These are phyloP conservation scores for Drosophila emarginata DNA, from an alignment of 2,888 invertebrate genomes.

Conservation along the genomic window DNA sequence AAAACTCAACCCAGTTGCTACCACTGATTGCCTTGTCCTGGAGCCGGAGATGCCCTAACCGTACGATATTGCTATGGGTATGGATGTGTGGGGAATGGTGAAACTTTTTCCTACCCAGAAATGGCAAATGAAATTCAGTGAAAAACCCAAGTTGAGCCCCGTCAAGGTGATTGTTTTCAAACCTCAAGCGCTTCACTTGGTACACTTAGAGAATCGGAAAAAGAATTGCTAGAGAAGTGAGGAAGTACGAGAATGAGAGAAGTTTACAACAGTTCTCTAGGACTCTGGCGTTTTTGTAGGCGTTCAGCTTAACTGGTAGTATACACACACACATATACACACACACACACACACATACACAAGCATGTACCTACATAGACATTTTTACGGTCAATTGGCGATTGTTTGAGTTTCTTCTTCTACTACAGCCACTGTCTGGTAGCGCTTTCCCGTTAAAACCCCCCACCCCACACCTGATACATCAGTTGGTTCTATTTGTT, in stretches of 20 bases:
- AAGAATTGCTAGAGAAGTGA: background rate
- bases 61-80: slow-evolving; percentile 1
- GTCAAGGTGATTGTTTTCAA: slow-evolving; percentile 76
- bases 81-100: slow-evolving; percentile 6
- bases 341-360: background rate
- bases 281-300: slow-evolving; percentile 37
- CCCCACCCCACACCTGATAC: slow-evolving; percentile 12
- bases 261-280: slow-evolving; percentile 42
- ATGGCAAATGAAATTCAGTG: slow-evolving; percentile 43
- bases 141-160: slow-evolving; percentile 20
- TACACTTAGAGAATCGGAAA: slow-evolving; percentile 42
- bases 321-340: background rate
- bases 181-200: slow-evolving; percentile 71
- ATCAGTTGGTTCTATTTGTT: slow-evolving; percentile 39
- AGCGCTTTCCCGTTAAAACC: background rate
- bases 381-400: slow-evolving; percentile 77
- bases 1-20: slow-evolving; percentile 52
- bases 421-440: slow-evolving; percentile 1
- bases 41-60: slow-evolving; percentile 4
- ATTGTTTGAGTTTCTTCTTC: slow-evolving; percentile 57
- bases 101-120: slow-evolving; percentile 13
- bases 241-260: background rate
- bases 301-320: slow-evolving; percentile 49
- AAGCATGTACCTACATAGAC: slow-evolving; percentile 49
- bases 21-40: slow-evolving; percentile 44